phyloP scores from a whole-genome alignment of 2,113 vertebrate genomes.

The Sarotherodon lohbergeri region DNA sequence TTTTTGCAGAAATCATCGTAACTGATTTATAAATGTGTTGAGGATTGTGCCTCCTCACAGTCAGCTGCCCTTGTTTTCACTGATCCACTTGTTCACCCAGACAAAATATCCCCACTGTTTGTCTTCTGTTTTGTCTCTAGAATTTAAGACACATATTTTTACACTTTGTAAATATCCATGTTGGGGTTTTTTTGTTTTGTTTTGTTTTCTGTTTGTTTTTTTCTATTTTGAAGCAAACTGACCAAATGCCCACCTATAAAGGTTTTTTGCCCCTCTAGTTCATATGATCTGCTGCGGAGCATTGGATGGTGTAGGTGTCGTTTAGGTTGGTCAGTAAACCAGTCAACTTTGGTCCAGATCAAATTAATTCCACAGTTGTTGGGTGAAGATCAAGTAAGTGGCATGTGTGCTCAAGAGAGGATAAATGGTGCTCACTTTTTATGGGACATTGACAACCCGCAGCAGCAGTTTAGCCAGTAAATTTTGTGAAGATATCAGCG shows the following conservation, averaged over 20 bases:
- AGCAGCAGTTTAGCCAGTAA: neutral
- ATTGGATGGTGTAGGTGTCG: neutral
- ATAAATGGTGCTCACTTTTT: neutral
- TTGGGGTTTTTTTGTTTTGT: fast-evolving
- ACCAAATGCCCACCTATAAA: neutral
- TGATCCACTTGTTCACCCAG: neutral
- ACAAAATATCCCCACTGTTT: neutral
- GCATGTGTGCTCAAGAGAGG: neutral
- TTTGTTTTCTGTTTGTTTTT: neutral
- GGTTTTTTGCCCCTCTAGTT: neutral
- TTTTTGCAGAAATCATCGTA: neutral
- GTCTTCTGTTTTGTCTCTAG: neutral
- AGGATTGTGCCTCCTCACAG: neutral
- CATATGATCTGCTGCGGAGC: neutral
- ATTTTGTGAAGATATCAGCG: neutral
- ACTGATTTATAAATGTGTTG: neutral
- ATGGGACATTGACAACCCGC: neutral
- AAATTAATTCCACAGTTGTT: neutral
- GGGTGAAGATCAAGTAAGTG: neutral
- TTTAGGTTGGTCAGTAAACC: neutral
- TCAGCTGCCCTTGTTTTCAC: neutral
- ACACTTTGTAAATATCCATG: neutral
- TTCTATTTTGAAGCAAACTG: neutral
- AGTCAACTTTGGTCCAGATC: neutral
- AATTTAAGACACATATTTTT: neutral